Conservation (phyloP, 92 coral and sea anemone genomes). For the Palythoa caribaeorum region DNA sequence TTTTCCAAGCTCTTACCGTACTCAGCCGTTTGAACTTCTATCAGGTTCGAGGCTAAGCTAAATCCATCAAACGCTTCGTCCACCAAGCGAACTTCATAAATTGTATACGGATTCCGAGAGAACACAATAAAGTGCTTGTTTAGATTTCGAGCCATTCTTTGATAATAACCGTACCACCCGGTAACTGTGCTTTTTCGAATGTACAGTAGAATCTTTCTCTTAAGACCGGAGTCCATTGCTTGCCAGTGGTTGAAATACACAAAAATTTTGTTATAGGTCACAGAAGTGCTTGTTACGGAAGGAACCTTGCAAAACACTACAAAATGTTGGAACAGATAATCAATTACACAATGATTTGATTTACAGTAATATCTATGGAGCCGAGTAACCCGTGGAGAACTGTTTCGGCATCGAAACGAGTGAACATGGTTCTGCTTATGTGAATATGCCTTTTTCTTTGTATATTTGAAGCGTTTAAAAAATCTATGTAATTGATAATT, state of each 20-base stretch:
- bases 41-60: slow-evolving; percentile 22
- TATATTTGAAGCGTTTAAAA: no score
- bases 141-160: neutral
- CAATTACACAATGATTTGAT: no score
- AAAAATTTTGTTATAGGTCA: neutral
- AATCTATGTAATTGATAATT: no score
- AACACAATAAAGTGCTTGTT: no score
- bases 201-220: neutral
- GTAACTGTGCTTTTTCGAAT: neutral
- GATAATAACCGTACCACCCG: neutral
- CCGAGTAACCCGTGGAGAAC: no score
- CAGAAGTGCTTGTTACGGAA: neutral
- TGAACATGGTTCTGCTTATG: no score
- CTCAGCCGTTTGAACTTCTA: neutral
- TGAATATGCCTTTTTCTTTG: no score
- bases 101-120: neutral
- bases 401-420: no score
- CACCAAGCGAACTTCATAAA: neutral
- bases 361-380: neutral
- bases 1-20: neutral
- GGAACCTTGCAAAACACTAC: slow-evolving; percentile 38
- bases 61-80: neutral
- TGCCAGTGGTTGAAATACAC: neutral
- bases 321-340: neutral
- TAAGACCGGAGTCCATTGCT: neutral